Conservation (phyloP, 2,797 vertebrate genomes). For the Arrhamphus sclerolepis region DNA sequence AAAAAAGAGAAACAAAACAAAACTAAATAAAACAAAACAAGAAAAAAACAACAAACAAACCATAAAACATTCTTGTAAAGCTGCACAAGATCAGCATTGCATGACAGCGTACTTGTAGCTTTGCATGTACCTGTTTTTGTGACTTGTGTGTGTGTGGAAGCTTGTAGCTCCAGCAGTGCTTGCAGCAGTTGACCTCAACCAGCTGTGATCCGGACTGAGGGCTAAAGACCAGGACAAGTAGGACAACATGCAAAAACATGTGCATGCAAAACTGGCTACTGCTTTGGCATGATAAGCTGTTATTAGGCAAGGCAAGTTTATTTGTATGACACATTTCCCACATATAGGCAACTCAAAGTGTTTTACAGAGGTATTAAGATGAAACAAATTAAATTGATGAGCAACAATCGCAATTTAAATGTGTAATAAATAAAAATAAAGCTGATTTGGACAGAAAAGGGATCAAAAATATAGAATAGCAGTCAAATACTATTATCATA, state of each 20-base stretch:
- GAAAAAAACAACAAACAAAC: neutral
- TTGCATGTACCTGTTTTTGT: neutral
- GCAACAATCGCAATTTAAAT: too few relatives aligned
- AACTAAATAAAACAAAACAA: too few relatives aligned
- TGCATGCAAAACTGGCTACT: constrained; percentile 1
- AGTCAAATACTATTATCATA: too few relatives aligned
- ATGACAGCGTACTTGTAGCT: neutral
- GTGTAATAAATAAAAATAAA: too few relatives aligned
- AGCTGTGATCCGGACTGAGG: constrained; percentile 22
- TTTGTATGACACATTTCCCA: too few relatives aligned
- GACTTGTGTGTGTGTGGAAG: neutral
- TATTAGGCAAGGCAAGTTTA: too few relatives aligned
- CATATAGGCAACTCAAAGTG: too few relatives aligned
- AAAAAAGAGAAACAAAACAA: neutral
- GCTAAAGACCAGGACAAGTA: constrained; percentile 7
- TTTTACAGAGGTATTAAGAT: too few relatives aligned
- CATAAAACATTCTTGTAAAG: neutral
- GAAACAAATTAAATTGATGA: too few relatives aligned
- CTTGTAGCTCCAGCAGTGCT: constrained; percentile 1
- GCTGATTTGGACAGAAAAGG: too few relatives aligned
- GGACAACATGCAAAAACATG: neutral
- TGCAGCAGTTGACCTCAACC: constrained; percentile 7
- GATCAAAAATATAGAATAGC: too few relatives aligned
- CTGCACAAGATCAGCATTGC: neutral
- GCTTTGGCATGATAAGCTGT: neutral